phyloP scores from a whole-genome alignment of 2,797 vertebrate genomes.

The Chiroxiphia lanceolata region DNA sequence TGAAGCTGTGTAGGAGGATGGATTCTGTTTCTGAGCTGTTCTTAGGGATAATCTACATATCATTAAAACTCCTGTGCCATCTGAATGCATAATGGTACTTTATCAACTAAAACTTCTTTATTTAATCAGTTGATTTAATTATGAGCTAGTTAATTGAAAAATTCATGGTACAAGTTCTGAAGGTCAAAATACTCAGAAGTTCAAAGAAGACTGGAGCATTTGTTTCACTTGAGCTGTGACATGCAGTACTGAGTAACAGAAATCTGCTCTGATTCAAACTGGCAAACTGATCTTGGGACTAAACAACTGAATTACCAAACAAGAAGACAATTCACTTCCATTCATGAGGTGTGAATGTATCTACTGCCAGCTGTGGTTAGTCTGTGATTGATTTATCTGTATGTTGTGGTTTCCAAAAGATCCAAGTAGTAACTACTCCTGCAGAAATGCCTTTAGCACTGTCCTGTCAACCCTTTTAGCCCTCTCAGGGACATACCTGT shows the following conservation, averaged over 20 bases:
- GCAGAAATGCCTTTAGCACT: constrained; percentile 7
- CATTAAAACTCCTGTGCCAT: constrained; percentile 63
- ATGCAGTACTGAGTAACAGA: neutral
- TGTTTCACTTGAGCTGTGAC: constrained; percentile 12
- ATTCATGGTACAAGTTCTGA: constrained; percentile 69
- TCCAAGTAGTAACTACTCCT: neutral
- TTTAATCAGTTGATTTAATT: constrained; percentile 75
- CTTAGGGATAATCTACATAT: constrained; percentile 64
- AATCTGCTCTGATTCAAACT: constrained; percentile 39
- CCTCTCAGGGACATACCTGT: neutral
- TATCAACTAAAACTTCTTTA: constrained; percentile 70
- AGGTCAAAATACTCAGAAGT: constrained; percentile 68
- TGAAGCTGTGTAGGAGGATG: neutral
- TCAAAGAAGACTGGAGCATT: constrained; percentile 45
- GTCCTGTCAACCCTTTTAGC: neutral
- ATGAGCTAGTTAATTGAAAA: constrained; percentile 73
- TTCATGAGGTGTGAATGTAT: constrained; percentile 4
- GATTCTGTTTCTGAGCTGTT: constrained; percentile 11
- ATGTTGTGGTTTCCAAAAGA: neutral
- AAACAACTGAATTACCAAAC: constrained; percentile 51
- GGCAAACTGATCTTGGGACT: constrained; percentile 40
- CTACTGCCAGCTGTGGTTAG: constrained; percentile 9
- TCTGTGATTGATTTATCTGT: constrained; percentile 31
- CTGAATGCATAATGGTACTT: constrained; percentile 60
- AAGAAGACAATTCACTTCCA: constrained; percentile 52